phyloP scores from a whole-genome alignment of 2,888 invertebrate species.

The Brenthis hecate region DNA sequence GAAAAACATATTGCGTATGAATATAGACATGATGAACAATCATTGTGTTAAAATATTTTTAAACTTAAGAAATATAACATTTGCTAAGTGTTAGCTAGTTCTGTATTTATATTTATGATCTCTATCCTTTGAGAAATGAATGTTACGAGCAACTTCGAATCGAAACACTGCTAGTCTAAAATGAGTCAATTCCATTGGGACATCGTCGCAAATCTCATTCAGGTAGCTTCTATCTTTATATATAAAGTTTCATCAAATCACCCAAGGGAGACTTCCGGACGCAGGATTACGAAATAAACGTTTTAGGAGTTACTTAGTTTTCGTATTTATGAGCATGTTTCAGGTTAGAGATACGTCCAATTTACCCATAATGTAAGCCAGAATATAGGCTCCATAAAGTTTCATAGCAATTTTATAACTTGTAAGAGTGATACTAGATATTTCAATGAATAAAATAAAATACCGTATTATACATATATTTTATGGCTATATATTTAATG shows the following conservation, averaged over 20 bases:
- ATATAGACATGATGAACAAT: too few species aligned
- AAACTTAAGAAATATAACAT: not conserved
- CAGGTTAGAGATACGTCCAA: conserved; percentile 9
- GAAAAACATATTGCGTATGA: too few species aligned
- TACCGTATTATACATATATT: too few species aligned
- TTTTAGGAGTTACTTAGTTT: conserved; percentile 26
- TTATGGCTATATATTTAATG: too few species aligned
- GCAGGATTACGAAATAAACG: conserved; percentile 24
- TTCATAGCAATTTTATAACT: conserved; percentile 10
- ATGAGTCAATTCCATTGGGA: conserved; percentile 21
- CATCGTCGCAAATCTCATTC: conserved; percentile 26
- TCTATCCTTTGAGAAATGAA: conserved; percentile 21
- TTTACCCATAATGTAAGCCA: conserved; percentile 14
- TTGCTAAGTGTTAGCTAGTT: not conserved
- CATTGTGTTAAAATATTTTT: too few species aligned
- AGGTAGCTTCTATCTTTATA: conserved; percentile 25
- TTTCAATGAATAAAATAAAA: not conserved
- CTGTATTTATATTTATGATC: conserved; percentile 14
- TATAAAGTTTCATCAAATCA: conserved; percentile 24
- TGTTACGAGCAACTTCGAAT: conserved; percentile 18
- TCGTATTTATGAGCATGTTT: conserved; percentile 16
- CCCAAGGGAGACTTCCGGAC: conserved; percentile 17
- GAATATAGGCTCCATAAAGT: conserved; percentile 15
- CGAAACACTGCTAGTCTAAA: conserved; percentile 27
- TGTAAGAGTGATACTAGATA: not conserved